These are phyloP conservation scores for Spisula subtruncata DNA, from an alignment of 2,888 invertebrate species.

Conservation along the genomic window DNA sequence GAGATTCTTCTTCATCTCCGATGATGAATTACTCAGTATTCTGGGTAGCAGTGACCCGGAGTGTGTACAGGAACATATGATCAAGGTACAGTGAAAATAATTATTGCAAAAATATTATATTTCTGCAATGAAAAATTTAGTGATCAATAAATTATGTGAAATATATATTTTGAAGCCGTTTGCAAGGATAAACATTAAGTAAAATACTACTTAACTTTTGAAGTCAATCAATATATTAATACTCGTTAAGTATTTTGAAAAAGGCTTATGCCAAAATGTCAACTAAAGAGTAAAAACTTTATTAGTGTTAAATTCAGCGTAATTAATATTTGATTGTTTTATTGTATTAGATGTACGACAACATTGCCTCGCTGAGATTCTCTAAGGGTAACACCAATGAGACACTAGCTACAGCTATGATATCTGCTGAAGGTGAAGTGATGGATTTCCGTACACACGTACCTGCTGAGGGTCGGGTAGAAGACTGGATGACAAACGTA, in stretches of 20 bases:
- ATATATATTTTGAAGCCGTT: too few relatives aligned
- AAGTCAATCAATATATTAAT: too few relatives aligned
- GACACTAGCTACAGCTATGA: slow-evolving; percentile 93
- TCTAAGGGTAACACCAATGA: slow-evolving; percentile 91
- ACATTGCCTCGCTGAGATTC: slow-evolving; percentile 93
- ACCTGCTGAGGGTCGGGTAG: slow-evolving; percentile 93
- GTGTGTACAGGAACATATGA: slow-evolving; percentile 97
- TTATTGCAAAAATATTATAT: too few relatives aligned
- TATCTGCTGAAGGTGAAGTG: slow-evolving; percentile 95
- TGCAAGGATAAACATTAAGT: too few relatives aligned
- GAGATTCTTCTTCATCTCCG: slow-evolving; percentile 97
- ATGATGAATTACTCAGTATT: slow-evolving; percentile 96
- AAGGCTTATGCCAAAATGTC: too few relatives aligned
- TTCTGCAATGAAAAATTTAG: too few relatives aligned
- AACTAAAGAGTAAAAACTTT: too few relatives aligned
- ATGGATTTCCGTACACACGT: slow-evolving; percentile 94
- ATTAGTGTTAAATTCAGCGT: too few relatives aligned
- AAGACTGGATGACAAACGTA: slow-evolving; percentile 97
- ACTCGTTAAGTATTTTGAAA: too few relatives aligned
- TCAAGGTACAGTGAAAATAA: slow-evolving; percentile 90
- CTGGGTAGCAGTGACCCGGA: slow-evolving; percentile 94
- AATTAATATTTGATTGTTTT: background rate
- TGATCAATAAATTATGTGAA: too few relatives aligned
- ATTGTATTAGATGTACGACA: slow-evolving; percentile 94
- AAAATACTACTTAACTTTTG: too few relatives aligned